Evolutionary conservation across 2,888 invertebrate species (phyloP).

Genomic region (Lasioglossum malachurum): DNA sequence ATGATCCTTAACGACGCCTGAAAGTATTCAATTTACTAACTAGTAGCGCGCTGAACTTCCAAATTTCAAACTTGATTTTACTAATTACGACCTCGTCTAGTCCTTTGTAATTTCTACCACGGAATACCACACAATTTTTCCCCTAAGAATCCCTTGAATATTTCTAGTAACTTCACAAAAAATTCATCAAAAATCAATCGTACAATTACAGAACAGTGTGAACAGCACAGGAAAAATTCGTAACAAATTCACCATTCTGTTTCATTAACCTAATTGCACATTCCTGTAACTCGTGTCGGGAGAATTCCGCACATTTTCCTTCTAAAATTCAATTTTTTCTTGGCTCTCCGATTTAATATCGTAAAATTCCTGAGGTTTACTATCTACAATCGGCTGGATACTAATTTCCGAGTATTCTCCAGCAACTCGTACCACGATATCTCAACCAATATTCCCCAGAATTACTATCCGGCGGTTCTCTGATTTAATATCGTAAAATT

Average conservation of each 20-base stretch:
- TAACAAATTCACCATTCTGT: neutral
- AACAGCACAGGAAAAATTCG: neutral
- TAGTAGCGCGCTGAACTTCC: neutral
- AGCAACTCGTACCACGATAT: neutral
- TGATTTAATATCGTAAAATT: neutral
- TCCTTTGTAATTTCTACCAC: no score
- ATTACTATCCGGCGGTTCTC: neutral
- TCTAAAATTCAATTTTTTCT: neutral
- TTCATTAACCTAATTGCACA: neutral
- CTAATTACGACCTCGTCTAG: no score
- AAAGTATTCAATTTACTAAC: neutral
- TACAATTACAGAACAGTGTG: neutral
- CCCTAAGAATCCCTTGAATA: neutral
- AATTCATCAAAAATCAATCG: neutral
- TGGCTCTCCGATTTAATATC: neutral
- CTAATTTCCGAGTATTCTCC: neutral
- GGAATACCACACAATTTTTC: neutral
- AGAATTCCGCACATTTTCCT: neutral
- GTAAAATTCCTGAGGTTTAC: neutral
- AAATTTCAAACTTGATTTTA: neutral
- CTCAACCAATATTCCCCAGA: neutral
- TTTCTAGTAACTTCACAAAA: neutral
- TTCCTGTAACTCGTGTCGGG: neutral
- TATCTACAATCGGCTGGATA: neutral
- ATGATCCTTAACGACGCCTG: neutral